Percentiles rank a stretch among this genome's conserved stretches.
Conservation (phyloP, 2,888 invertebrate genomes). For the Heterodera filipjevi region DNA sequence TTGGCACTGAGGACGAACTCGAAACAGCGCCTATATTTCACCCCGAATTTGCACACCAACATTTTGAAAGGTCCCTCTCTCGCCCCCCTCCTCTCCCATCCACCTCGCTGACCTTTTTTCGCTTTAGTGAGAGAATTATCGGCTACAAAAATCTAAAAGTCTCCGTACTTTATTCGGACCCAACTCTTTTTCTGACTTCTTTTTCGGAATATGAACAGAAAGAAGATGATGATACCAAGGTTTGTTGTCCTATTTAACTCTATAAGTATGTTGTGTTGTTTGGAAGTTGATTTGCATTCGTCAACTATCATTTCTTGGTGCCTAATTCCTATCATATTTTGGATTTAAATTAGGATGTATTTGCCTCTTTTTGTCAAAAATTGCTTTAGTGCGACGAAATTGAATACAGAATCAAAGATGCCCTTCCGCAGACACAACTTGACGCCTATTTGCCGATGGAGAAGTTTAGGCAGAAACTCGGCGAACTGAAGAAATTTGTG, state of each 20-base stretch:
- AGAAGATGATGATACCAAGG: conserved; percentile 67
- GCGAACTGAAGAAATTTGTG: conserved; percentile 69
- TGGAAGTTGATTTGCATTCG: neutral
- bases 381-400: conserved; percentile 55
- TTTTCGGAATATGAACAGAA: conserved; percentile 77
- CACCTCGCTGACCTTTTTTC: conserved; percentile 28
- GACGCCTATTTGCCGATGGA: conserved; percentile 42
- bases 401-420: conserved; percentile 40
- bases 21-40: conserved; percentile 59
- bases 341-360: too few relatives aligned
- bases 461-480: conserved; percentile 36
- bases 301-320: too few relatives aligned
- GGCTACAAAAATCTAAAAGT: conserved; percentile 85
- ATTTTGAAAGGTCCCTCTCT: conserved; percentile 82
- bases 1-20: conserved; percentile 45
- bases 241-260: neutral
- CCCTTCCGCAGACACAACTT: conserved; percentile 48
- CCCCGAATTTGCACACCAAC: conserved; percentile 89
- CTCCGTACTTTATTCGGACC: conserved; percentile 80
- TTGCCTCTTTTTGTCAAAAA: neutral
- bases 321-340: too few relatives aligned
- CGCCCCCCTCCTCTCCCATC: too few relatives aligned
- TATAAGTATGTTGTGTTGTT: too few relatives aligned
- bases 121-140: conserved; percentile 81
- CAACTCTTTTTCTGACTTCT: conserved; percentile 79